phyloP scores from a whole-genome alignment of 2,797 vertebrate species.

The Cetoscarus ocellatus region DNA sequence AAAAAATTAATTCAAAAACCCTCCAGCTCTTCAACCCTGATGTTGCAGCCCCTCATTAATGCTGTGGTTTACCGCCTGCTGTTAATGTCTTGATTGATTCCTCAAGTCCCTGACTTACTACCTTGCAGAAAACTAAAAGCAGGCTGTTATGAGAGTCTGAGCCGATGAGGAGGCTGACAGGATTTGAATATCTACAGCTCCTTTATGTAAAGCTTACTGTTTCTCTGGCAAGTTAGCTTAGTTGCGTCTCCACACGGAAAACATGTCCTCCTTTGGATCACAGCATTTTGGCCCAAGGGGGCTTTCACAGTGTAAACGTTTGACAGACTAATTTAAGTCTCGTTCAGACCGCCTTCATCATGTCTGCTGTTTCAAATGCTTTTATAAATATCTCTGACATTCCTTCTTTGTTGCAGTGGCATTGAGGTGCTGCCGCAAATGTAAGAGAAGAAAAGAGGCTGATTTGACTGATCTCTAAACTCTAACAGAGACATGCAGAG shows the following conservation, averaged over 20 bases:
- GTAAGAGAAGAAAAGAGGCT: constrained; percentile 30
- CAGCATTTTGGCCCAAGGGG: constrained; percentile 34
- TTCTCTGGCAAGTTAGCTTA: constrained; percentile 30
- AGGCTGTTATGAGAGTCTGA: constrained; percentile 1
- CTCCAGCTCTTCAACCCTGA: background rate
- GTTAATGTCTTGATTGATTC: constrained; percentile 25
- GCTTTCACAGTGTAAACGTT: constrained; percentile 51
- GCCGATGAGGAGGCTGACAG: constrained; percentile 8
- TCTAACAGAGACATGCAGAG: too few species aligned
- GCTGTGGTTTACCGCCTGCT: background rate
- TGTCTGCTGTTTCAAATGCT: constrained; percentile 43
- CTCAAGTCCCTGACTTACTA: background rate
- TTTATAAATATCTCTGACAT: constrained; percentile 52
- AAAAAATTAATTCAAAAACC: background rate
- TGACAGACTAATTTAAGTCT: constrained; percentile 61
- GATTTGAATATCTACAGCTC: constrained; percentile 37
- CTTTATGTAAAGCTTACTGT: constrained; percentile 30
- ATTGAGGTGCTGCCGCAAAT: constrained; percentile 28
- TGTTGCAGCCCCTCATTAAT: constrained; percentile 9
- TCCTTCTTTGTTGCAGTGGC: constrained; percentile 31
- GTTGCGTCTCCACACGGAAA: constrained; percentile 28
- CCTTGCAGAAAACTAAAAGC: background rate
- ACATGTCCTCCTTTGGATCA: constrained; percentile 22
- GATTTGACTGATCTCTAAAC: constrained; percentile 30
- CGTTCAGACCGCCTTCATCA: constrained; percentile 40